Percentiles rank a stretch among this genome's conserved stretches.
These are phyloP conservation scores for Theodoxus fluviatilis DNA, from an alignment of 2,888 invertebrate species.

Conservation along the genomic window DNA sequence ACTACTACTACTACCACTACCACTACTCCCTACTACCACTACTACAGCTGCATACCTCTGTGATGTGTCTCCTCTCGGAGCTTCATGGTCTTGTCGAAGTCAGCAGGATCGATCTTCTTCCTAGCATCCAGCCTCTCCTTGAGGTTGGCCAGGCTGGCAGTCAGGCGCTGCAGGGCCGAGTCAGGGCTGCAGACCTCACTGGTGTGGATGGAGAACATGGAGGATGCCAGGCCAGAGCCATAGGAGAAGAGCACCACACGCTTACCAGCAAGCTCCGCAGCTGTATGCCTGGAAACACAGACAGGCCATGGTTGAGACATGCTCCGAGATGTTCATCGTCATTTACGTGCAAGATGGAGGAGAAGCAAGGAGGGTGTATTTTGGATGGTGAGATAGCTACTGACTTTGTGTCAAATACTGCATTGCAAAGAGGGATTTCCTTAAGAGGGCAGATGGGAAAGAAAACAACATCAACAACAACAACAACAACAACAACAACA, in stretches of 20 bases:
- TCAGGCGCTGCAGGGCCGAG: constrained; percentile 72
- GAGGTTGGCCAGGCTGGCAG: constrained; percentile 75
- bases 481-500: too few species aligned
- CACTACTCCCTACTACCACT: too few species aligned
- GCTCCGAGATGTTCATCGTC: too few species aligned
- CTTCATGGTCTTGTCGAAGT: constrained; percentile 82
- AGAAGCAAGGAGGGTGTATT: too few species aligned
- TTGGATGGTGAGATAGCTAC: too few species aligned
- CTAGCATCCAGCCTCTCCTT: constrained; percentile 76
- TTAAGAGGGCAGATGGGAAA: too few species aligned
- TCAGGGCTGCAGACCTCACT: constrained; percentile 71
- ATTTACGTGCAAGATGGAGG: too few species aligned
- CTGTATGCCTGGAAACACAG: constrained; percentile 69
- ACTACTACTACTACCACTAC: too few species aligned
- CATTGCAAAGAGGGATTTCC: too few species aligned
- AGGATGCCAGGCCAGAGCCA: constrained; percentile 93
- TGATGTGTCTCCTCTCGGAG: constrained; percentile 84
- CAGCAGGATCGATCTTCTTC: constrained; percentile 76
- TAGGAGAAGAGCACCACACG: constrained; percentile 93
- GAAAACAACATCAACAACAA: too few species aligned
- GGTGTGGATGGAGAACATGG: constrained; percentile 88
- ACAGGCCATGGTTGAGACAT: too few species aligned
- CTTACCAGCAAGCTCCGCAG: constrained; percentile 77
- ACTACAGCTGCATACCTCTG: constrained; percentile 66
- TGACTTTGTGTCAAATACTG: too few species aligned